Percentiles rank a stretch among this genome's conserved stretches.
phyloP scores from a whole-genome alignment of 1,140 invertebrate species.

The Yoshiicerus persimilis region DNA sequence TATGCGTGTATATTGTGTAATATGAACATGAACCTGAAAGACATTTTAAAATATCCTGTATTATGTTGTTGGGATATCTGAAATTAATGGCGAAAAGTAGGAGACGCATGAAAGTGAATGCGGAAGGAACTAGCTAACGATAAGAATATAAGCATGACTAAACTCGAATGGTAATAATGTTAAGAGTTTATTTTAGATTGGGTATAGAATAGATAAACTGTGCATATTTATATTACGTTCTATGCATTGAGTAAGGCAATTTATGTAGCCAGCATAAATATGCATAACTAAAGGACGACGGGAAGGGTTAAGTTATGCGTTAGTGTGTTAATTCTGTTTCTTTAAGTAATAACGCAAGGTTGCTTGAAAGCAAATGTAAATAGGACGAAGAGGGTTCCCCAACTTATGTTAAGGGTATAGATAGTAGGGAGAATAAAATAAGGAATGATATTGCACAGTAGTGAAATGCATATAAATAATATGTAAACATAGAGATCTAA shows the following conservation, averaged over 20 bases:
- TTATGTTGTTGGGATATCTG: not conserved
- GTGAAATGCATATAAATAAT: not conserved
- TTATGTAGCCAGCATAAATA: not conserved
- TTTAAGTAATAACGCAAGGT: not conserved
- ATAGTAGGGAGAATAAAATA: not conserved
- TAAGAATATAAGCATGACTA: not conserved
- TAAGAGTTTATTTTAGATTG: no score
- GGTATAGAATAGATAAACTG: no score
- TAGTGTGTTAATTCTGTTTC: not conserved
- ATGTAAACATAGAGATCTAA: not conserved
- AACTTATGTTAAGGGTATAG: not conserved
- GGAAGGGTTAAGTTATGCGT: not conserved
- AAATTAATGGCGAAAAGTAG: not conserved
- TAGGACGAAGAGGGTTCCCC: not conserved
- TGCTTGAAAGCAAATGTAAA: not conserved
- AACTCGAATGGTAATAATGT: not conserved
- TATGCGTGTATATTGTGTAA: no score
- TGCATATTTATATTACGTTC: no score
- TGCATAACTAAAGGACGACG: not conserved
- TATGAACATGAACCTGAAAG: no score
- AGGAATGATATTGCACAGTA: not conserved
- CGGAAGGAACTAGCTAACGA: not conserved
- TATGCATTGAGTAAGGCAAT: no score
- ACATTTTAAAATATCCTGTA: no score
- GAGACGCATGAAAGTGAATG: not conserved